Percentiles rank a stretch among this genome's conserved stretches.
Evolutionary conservation across 1,140 invertebrate species (phyloP).

Genomic region (Zaprionus ghesquierei): DNA sequence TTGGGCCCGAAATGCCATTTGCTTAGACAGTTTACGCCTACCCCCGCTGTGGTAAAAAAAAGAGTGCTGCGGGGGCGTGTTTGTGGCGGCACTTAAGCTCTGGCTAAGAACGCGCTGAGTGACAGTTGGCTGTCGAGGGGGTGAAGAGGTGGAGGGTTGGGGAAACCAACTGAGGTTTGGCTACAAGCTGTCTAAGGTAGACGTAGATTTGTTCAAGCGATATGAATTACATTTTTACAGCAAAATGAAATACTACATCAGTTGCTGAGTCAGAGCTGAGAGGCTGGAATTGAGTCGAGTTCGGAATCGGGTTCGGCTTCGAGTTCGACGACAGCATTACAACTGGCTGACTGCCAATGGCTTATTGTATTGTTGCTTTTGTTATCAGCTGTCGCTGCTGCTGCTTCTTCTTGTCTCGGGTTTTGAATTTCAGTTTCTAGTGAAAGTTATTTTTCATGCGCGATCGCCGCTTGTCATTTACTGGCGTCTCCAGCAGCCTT

Average conservation of each 20-base stretch:
- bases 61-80: constrained; percentile 37
- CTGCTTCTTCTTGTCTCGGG: constrained; percentile 1
- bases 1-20: constrained; percentile 71
- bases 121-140: constrained; percentile 7
- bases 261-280: constrained; percentile 25
- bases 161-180: neutral
- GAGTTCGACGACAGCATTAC: constrained; percentile 26
- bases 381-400: constrained; percentile 41
- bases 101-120: constrained; percentile 57
- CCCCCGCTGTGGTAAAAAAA: constrained; percentile 4
- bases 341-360: neutral
- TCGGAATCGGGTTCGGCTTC: neutral
- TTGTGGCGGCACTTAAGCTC: constrained; percentile 52
- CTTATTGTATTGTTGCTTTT: constrained; percentile 34
- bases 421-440: constrained; percentile 60
- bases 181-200: constrained; percentile 19
- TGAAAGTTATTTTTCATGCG: constrained; percentile 65
- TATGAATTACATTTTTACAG: constrained; percentile 37
- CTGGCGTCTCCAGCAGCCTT: constrained; percentile 34
- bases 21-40: constrained; percentile 75
- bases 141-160: neutral
- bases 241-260: neutral
- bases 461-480: constrained; percentile 52
- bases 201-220: constrained; percentile 13
- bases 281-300: constrained; percentile 3